Conservation (phyloP, 2,797 vertebrate genomes). For the Toxotes lorentzi region DNA sequence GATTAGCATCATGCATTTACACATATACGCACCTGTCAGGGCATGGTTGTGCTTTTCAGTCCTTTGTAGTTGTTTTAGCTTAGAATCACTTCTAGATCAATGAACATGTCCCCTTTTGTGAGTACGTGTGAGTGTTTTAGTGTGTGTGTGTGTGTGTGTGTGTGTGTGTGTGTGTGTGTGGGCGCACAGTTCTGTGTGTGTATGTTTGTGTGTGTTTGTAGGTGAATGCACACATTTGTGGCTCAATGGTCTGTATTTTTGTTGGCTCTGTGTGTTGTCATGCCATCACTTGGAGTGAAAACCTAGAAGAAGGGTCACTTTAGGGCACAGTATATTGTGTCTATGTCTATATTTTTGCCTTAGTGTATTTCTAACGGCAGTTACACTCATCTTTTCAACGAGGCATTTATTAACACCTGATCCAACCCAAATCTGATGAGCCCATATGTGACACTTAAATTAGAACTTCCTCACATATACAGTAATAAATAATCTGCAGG, state of each 20-base stretch:
- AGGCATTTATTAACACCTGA: conserved; percentile 24
- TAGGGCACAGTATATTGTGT: conserved; percentile 1
- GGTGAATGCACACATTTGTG: conserved; percentile 52
- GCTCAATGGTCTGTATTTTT: conserved; percentile 31
- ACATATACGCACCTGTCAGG: conserved; percentile 71
- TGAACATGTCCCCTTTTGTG: conserved; percentile 75
- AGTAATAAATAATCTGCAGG: conserved; percentile 15
- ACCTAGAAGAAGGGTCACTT: conserved; percentile 34
- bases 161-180: conserved; percentile 27
- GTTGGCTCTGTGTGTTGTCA: conserved; percentile 22
- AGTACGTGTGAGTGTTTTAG: conserved; percentile 43
- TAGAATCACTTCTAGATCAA: conserved; percentile 80
- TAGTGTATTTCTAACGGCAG: conserved; percentile 3
- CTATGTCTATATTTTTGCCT: conserved; percentile 12
- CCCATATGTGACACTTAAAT: conserved; percentile 11
- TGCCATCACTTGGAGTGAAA: conserved; percentile 40
- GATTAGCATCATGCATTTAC: conserved; percentile 59
- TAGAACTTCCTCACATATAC: conserved; percentile 7
- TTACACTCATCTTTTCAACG: conserved; percentile 1
- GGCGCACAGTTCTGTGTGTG: no score
- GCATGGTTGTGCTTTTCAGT: conserved; percentile 70
- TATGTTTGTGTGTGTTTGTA: conserved; percentile 11
- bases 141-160: conserved; percentile 26
- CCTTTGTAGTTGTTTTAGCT: conserved; percentile 76
- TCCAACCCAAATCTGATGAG: conserved; percentile 8